Conservation (phyloP, 2,113 vertebrate genomes). For the Poeciliopsis occidentalis region DNA sequence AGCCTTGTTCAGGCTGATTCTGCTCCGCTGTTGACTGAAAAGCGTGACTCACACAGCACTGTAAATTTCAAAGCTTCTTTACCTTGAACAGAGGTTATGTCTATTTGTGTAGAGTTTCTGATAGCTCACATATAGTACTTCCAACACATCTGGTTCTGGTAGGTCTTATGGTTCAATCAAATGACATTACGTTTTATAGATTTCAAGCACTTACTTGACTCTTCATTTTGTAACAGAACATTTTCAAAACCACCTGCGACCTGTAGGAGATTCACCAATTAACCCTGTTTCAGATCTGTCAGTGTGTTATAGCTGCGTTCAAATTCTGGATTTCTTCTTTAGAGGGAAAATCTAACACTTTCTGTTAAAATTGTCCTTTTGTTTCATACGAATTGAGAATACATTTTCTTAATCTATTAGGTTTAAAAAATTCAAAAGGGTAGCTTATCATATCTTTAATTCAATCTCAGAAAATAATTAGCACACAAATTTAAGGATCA, state of each 20-base stretch:
- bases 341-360: constrained; percentile 7
- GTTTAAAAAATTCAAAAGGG: not conserved
- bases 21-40: constrained; percentile 11
- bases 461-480: not conserved
- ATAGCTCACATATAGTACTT: not conserved
- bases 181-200: too few species aligned
- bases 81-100: not conserved
- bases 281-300: constrained; percentile 1
- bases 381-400: not conserved
- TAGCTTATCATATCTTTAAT: constrained; percentile 4
- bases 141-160: not conserved
- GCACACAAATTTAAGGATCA: too few species aligned
- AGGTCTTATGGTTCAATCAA: not conserved
- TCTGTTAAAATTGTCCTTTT: constrained; percentile 1
- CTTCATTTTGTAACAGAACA: not conserved
- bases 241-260: not conserved
- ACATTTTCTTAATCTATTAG: not conserved
- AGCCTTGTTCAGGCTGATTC: constrained; percentile 2
- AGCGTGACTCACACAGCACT: constrained; percentile 2
- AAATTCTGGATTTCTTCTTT: constrained; percentile 13
- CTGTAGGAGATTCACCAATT: constrained; percentile 9
- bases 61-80: not conserved
- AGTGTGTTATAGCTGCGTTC: constrained; percentile 1
- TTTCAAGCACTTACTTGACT: not conserved
- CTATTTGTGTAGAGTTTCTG: not conserved